Percentiles rank a stretch among this genome's conserved stretches.
These are phyloP conservation scores for Coelopa pilipes DNA, from an alignment of 2,888 invertebrate species.

Conservation along the genomic window DNA sequence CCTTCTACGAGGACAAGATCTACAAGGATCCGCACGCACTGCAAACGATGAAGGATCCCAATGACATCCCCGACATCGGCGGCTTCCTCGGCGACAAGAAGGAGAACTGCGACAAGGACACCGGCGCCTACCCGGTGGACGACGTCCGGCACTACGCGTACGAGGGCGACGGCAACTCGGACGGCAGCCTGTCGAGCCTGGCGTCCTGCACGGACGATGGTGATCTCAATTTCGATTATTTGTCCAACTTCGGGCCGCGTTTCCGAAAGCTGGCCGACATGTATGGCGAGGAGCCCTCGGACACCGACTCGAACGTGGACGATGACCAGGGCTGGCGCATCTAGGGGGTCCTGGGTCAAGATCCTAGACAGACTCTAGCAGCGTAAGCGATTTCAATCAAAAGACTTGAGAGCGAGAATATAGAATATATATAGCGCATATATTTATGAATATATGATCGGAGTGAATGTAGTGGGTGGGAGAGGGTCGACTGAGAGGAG, in stretches of 20 bases:
- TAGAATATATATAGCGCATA: not conserved
- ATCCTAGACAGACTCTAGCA: too few species aligned
- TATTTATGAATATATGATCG: too few species aligned
- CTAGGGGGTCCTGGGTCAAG: conserved; percentile 43
- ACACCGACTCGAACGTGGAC: conserved; percentile 81
- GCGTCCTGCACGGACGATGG: conserved; percentile 94
- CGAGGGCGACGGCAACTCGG: conserved; percentile 94
- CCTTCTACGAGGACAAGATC: conserved; percentile 66
- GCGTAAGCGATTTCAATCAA: not conserved
- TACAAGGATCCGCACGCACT: conserved; percentile 65
- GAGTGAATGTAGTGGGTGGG: too few species aligned
- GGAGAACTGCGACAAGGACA: conserved; percentile 89
- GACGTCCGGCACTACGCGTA: conserved; percentile 98
- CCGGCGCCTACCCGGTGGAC: conserved; percentile 91
- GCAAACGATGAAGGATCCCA: conserved; percentile 61
- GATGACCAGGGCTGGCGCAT: conserved; percentile 85
- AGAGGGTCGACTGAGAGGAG: conserved; percentile 20
- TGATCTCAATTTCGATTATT: conserved; percentile 92
- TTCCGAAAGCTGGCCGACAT: conserved; percentile 94
- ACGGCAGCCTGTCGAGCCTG: conserved; percentile 91
- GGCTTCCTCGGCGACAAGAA: conserved; percentile 92
- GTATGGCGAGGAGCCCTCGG: conserved; percentile 91
- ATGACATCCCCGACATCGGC: conserved; percentile 84
- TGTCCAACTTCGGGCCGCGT: conserved; percentile 94
- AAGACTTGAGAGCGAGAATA: conserved; percentile 25